Evolutionary conservation across 1,140 invertebrate species (phyloP), one percentile per base, ranked within the genome.

Genomic region (Euwallacea similis): DNA sequence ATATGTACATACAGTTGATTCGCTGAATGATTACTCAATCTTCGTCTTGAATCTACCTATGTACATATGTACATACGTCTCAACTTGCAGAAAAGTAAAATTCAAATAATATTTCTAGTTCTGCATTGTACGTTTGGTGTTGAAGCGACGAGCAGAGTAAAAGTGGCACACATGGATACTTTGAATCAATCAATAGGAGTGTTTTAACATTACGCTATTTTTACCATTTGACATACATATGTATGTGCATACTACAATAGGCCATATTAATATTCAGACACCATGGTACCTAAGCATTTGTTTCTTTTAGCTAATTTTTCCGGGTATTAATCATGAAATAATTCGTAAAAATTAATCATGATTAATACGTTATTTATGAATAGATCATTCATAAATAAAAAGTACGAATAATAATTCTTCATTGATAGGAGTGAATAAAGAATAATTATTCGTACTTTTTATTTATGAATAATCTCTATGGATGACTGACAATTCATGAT

Each of bases 261-360:
- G 46, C 9, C 13, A 4, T 50, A 50, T 50, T 50, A 50, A 50
- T 6, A 11, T 50, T 50, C 46, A 2, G 46, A 11, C 46, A 13
- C 46, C 46, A 50, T 13, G 9, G 46, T 50, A 50, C 46, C 46
- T 50, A 50, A 50, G 13, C 9, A 11, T 33, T 33, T 4, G 1
- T 33, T 33, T 33, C 21, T 33, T 33, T 33, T 33, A 33, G 9
- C 46, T 2, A 50, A 50, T 50, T 50, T 10, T 13, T 50, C 1
- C 9, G 13, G 46, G 9, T 50, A 10, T 50, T 50, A 50, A 11
- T 50, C 46, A 50, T 50, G 46, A 50, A 50, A 50, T 50, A 50
- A 50, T 50, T 50, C 46, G 13, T 11, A 50, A 50, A 50, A 50
- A 50, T 10, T 50, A 50, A 50, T 50, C 46, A 50, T 50, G 13